These are phyloP conservation scores for Theretra japonica DNA, from an alignment of 2,888 invertebrate species.

Conservation along the genomic window DNA sequence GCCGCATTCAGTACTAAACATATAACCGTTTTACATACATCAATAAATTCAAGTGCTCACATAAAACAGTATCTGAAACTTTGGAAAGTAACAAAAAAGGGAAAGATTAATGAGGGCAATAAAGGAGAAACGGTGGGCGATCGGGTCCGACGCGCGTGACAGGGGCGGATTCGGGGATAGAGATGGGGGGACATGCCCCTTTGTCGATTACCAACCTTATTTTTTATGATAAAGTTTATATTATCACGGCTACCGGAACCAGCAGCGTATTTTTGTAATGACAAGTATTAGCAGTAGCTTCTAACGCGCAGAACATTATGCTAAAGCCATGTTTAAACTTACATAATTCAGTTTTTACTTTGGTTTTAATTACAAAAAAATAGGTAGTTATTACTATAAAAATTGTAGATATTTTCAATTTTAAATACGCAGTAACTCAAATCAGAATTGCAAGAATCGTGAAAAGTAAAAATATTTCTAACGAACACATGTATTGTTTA, in stretches of 20 bases:
- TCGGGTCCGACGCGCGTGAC: neutral
- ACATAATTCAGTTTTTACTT: no score
- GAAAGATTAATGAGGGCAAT: conserved; percentile 25
- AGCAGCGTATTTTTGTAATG: no score
- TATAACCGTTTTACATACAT: conserved; percentile 16
- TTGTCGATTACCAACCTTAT: neutral
- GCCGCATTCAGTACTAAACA: conserved; percentile 10
- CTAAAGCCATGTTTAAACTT: no score
- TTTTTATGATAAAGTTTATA: neutral
- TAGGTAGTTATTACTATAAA: no score
- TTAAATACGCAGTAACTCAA: no score
- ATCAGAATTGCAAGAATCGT: no score
- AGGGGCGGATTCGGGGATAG: neutral
- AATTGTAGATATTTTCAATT: no score
- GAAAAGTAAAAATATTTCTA: neutral
- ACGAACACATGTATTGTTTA: no score
- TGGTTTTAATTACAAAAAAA: no score
- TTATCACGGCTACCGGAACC: no score
- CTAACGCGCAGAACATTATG: no score
- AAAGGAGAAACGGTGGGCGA: conserved; percentile 20
- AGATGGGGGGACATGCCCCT: neutral
- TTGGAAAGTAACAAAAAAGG: conserved; percentile 27
- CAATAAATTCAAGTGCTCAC: conserved; percentile 25
- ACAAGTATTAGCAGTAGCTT: no score
- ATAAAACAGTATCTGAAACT: conserved; percentile 26